These are phyloP conservation scores for Trichacis sp. DNA, from an alignment of 2,888 invertebrate species.

Conservation along the genomic window DNA sequence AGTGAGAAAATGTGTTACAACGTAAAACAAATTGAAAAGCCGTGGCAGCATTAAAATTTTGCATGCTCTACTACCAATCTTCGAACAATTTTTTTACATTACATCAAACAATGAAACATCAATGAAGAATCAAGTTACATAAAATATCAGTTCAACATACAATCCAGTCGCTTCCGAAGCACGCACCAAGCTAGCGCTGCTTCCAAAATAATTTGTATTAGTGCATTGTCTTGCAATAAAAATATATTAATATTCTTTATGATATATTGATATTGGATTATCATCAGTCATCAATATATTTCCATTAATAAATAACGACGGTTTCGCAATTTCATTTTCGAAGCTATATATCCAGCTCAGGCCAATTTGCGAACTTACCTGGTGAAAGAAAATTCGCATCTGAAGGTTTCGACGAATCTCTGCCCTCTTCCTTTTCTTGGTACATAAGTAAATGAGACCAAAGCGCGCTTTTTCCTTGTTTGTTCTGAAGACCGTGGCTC, in stretches of 20 bases:
- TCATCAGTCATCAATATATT: too few relatives aligned
- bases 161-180: conserved; percentile 89
- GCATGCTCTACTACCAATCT: conserved; percentile 6
- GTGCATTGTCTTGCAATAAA: too few relatives aligned
- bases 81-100: conserved; percentile 14
- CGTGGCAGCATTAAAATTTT: conserved; percentile 14
- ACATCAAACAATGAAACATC: not conserved
- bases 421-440: conserved; percentile 83
- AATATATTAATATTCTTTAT: too few relatives aligned
- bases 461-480: conserved; percentile 96
- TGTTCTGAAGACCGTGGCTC: conserved; percentile 96
- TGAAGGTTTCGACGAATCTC: conserved; percentile 72
- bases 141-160: conserved; percentile 74
- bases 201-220: conserved; percentile 52
- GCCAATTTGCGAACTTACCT: conserved; percentile 73
- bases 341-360: too few relatives aligned
- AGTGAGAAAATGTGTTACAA: too few relatives aligned
- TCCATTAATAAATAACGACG: too few relatives aligned
- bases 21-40: too few relatives aligned
- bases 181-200: conserved; percentile 94
- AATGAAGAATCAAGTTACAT: conserved; percentile 10
- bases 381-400: conserved; percentile 75
- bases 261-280: too few relatives aligned
- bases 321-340: too few relatives aligned
- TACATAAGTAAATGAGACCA: conserved; percentile 96